phyloP scores from a whole-genome alignment of 2,113 vertebrate genomes.

The Empidonax alnorum region DNA sequence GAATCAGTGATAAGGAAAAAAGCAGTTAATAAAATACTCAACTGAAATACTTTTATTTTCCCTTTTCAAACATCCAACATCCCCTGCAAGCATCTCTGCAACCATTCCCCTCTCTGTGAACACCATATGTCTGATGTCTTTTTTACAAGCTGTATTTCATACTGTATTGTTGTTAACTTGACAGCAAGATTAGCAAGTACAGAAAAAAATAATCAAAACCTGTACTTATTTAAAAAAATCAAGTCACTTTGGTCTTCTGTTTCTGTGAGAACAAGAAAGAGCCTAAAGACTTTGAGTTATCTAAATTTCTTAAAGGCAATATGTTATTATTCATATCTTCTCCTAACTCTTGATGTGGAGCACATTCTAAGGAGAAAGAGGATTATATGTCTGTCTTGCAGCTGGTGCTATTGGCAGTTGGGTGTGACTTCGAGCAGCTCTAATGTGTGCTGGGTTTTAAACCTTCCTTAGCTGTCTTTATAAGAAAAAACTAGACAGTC shows the following conservation, averaged over 20 bases:
- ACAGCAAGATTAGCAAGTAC: not conserved
- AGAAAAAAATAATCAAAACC: not conserved
- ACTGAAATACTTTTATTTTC: not conserved
- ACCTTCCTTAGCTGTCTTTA: not conserved
- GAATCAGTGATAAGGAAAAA: not conserved
- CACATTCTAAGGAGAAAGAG: not conserved
- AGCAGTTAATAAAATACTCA: not conserved
- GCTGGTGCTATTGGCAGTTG: not conserved
- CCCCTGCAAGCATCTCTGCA: not conserved
- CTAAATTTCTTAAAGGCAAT: not conserved
- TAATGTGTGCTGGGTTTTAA: not conserved
- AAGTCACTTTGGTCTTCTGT: not conserved
- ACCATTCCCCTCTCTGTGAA: not conserved
- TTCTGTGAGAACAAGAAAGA: not conserved
- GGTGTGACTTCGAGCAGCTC: not conserved
- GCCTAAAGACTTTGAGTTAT: not conserved
- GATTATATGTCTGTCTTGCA: not conserved
- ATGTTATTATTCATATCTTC: not conserved
- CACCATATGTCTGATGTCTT: not conserved
- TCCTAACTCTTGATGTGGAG: not conserved
- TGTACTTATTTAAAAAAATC: not conserved
- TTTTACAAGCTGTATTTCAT: not conserved
- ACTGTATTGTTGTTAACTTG: not conserved
- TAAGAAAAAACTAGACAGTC: not conserved
- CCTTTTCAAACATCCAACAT: not conserved